Percentiles rank a stretch among this genome's conserved stretches.
Conservation (phyloP, 2,797 vertebrate species). For the Centroberyx gerrardi region DNA sequence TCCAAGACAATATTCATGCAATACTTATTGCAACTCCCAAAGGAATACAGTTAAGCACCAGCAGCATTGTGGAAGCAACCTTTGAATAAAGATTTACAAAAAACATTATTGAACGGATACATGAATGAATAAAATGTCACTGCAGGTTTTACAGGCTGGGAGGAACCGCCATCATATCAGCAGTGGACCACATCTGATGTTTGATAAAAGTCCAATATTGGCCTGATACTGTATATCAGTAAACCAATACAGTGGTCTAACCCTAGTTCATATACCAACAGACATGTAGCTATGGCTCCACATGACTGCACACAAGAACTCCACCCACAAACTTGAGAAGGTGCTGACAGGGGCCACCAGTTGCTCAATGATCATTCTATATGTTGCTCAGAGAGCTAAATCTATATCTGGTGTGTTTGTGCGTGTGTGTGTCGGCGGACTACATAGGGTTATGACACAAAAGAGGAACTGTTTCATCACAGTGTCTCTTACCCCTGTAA, state of each 20-base stretch:
- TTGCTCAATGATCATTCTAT: constrained; percentile 55
- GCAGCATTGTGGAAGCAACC: constrained; percentile 20
- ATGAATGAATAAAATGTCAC: no score
- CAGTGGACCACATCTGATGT: no score
- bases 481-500: background rate
- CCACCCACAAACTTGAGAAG: constrained; percentile 21
- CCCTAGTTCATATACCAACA: background rate
- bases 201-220: no score
- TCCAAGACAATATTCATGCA: constrained; percentile 40
- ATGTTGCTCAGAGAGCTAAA: constrained; percentile 43
- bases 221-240: no score
- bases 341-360: constrained; percentile 65
- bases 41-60: constrained; percentile 27
- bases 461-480: constrained; percentile 12
- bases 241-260: no score
- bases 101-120: no score
- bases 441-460: background rate
- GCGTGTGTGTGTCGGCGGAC: background rate
- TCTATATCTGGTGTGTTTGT: constrained; percentile 36
- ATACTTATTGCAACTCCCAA: constrained; percentile 33
- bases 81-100: no score
- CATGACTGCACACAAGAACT: background rate
- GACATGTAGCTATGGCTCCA: constrained; percentile 3
- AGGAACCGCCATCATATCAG: no score
- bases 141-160: no score